Base-by-base conservation (phyloP, 2,888 invertebrate species). In the Leptura quadrifasciata region DNA sequence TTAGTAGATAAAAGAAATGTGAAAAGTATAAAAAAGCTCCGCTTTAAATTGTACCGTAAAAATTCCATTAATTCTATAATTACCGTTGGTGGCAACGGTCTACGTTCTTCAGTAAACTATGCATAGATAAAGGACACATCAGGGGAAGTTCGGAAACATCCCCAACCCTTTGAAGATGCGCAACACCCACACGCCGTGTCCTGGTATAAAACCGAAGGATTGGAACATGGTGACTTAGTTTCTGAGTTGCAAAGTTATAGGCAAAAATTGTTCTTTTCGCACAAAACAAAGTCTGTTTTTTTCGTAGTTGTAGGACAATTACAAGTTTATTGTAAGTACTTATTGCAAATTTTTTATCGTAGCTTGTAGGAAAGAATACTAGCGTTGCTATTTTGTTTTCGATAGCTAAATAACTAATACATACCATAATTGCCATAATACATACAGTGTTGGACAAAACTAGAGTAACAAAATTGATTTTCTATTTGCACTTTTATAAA, bases 101-200 rank as follows among this genome's bases (percentile, higher is more conserved):
- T 55, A 54, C 70, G 27, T 12, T 17, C 52, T n/a, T 1, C 24
- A 52, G 27, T 27, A 57, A 68, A 68, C 68, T 57, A 68, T 31
- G 35, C n/a, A n/a, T 27, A 27, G n/a, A 27, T 21, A 27, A 12
- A 57, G 15, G 39, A 52, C 64, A 27, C 12, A 20, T 35, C 68
- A 75, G 79, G 77, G 79, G 74, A 77, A 72, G 60, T 72, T 74
- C 61, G 52, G 58, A 63, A 74, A 63, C 70, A 27, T 15, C 60
- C 60, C 69, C 69, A 69, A 69, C 69, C 58, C 69, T 69, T 58
- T 39, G 70, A 24, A 21, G 63, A 72, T 79, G 79, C 79, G 79
- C 79, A 60, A 39, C 79, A 61, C 77, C 79, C 79, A 79, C 79
- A 74, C 77, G 39, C 15, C 27, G 55, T 60, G 31, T n/a, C 21